Conservation (phyloP, 2,888 invertebrate genomes). For the Rhingia campestris region DNA sequence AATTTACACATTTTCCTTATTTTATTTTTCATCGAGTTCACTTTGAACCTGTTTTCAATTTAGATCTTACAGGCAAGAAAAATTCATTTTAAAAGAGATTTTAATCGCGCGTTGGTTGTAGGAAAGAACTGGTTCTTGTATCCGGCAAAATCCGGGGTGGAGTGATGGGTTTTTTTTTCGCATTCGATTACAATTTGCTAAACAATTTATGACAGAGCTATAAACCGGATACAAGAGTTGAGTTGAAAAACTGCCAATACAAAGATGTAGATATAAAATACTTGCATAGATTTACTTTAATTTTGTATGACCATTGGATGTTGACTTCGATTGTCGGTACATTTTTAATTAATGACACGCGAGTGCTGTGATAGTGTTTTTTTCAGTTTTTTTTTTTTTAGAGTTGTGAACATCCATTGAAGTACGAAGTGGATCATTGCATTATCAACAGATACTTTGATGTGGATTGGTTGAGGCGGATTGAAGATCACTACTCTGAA, state of each 20-base stretch:
- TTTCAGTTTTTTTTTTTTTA: too few relatives aligned
- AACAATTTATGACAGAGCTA: constrained; percentile 26
- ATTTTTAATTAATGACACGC: constrained; percentile 9
- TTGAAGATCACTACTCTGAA: too few relatives aligned
- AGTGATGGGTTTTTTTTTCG: constrained; percentile 20
- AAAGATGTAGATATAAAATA: constrained; percentile 36
- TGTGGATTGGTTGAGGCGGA: too few relatives aligned
- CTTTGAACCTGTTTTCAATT: constrained; percentile 53
- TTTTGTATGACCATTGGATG: constrained; percentile 14
- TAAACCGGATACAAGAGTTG: constrained; percentile 26
- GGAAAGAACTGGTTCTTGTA: constrained; percentile 63
- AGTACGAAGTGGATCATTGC: too few relatives aligned
- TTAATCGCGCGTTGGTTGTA: constrained; percentile 13
- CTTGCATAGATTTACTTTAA: constrained; percentile 2
- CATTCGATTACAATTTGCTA: constrained; percentile 27
- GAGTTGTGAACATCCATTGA: too few relatives aligned
- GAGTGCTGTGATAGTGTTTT: background rate
- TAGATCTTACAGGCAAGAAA: constrained; percentile 20
- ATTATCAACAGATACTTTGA: too few relatives aligned
- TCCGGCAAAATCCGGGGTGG: constrained; percentile 60
- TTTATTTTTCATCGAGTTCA: constrained; percentile 18
- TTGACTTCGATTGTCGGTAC: constrained; percentile 22
- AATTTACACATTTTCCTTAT: constrained; percentile 5
- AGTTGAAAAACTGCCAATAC: constrained; percentile 34
- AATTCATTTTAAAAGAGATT: constrained; percentile 42